phyloP scores from a whole-genome alignment of 1,140 invertebrate genomes.

The Metaphire vulgaris region DNA sequence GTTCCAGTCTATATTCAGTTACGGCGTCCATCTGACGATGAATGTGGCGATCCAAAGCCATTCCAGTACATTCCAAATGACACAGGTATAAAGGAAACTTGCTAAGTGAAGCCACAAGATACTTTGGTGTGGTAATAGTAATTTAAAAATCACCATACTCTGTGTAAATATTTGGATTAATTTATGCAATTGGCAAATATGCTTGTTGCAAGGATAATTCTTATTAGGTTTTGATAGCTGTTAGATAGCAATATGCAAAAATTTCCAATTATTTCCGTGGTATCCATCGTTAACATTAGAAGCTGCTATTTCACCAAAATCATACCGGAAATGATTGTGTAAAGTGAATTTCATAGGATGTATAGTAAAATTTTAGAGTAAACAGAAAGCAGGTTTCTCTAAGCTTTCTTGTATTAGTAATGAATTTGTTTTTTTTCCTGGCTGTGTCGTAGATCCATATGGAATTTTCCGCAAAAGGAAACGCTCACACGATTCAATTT shows the following conservation, averaged over 20 bases:
- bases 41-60: conserved; percentile 69
- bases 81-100: conserved; percentile 62
- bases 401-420: too few relatives aligned
- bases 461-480: background rate
- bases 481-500: background rate
- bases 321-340: background rate
- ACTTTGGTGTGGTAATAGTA: too few relatives aligned
- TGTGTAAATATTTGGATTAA: too few relatives aligned
- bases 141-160: too few relatives aligned
- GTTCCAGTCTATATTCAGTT: conserved; percentile 76
- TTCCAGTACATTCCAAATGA: conserved; percentile 74
- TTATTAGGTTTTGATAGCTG: too few relatives aligned
- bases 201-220: too few relatives aligned
- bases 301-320: too few relatives aligned
- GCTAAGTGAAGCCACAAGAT: background rate
- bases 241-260: background rate
- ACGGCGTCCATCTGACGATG: conserved; percentile 74
- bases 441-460: background rate
- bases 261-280: background rate
- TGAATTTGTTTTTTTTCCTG: background rate
- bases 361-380: background rate
- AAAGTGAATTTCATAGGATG: background rate
- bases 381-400: too few relatives aligned
- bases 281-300: background rate
- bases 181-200: too few relatives aligned